Percentiles rank a stretch among this genome's conserved stretches.
Conservation (phyloP, 1,140 invertebrate genomes). For the Papilio helenus region DNA sequence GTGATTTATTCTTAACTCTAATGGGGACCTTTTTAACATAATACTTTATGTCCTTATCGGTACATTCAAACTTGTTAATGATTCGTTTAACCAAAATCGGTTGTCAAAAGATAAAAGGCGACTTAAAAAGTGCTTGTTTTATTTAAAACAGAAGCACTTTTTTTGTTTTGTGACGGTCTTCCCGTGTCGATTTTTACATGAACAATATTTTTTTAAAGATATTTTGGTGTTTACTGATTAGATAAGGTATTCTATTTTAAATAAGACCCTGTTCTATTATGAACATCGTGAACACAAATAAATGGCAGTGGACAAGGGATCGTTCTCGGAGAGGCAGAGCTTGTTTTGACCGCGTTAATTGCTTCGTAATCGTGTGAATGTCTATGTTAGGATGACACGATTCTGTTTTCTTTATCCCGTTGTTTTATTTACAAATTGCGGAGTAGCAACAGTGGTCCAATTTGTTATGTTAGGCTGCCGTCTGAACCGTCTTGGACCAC, state of each 20-base stretch:
- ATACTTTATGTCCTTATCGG: slow-evolving; percentile 49
- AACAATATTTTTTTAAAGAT: slow-evolving; percentile 20
- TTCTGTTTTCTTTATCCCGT: slow-evolving; percentile 53
- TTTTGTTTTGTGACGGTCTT: slow-evolving; percentile 37
- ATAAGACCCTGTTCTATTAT: not conserved
- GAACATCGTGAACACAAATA: slow-evolving; percentile 40
- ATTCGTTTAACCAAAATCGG: slow-evolving; percentile 49
- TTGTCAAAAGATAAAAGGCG: slow-evolving; percentile 52
- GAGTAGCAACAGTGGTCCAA: slow-evolving; percentile 51
- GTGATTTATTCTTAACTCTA: slow-evolving; percentile 50
- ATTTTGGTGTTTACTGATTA: slow-evolving; percentile 26
- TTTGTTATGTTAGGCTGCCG: slow-evolving; percentile 75
- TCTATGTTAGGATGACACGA: slow-evolving; percentile 53
- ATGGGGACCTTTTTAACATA: slow-evolving; percentile 50
- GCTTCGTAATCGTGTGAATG: slow-evolving; percentile 70
- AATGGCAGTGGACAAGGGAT: slow-evolving; percentile 41
- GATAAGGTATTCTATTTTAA: slow-evolving; percentile 30
- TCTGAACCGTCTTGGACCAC: no score
- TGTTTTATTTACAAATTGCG: slow-evolving; percentile 54
- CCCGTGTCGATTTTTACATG: slow-evolving; percentile 24
- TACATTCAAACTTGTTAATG: slow-evolving; percentile 48
- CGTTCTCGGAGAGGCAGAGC: slow-evolving; percentile 60
- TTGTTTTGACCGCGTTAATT: slow-evolving; percentile 69
- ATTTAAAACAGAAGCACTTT: slow-evolving; percentile 52
- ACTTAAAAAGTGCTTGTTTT: slow-evolving; percentile 48